phyloP scores from a whole-genome alignment of 2,797 vertebrate genomes.

The Pelodytes ibericus region DNA sequence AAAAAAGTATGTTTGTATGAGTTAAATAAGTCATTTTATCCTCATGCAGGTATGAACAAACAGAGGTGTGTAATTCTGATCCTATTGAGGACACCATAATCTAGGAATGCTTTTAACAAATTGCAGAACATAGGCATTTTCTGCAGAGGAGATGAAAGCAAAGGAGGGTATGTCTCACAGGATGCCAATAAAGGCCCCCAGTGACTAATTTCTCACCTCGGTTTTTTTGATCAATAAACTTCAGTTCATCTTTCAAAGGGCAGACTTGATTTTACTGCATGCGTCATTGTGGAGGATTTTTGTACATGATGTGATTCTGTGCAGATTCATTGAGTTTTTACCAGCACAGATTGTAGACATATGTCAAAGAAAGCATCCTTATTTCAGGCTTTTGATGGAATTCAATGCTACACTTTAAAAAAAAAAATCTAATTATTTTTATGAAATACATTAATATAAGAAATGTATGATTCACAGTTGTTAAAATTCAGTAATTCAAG shows the following conservation, averaged over 20 bases:
- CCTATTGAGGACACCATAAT: conserved; percentile 22
- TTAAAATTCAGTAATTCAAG: background rate
- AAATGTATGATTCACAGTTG: background rate
- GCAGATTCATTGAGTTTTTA: conserved; percentile 21
- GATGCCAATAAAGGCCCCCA: conserved; percentile 13
- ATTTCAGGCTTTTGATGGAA: background rate
- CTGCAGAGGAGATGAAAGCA: conserved; percentile 37
- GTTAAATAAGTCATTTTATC: background rate
- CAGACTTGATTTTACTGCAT: conserved; percentile 20
- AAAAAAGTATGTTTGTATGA: no score
- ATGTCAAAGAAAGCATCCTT: background rate
- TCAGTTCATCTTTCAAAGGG: conserved; percentile 37
- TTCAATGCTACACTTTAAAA: background rate
- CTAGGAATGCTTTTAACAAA: conserved; percentile 51
- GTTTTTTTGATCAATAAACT: conserved; percentile 46
- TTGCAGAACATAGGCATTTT: conserved; percentile 35
- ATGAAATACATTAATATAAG: background rate
- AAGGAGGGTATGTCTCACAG: conserved; percentile 24
- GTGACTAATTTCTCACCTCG: conserved; percentile 38
- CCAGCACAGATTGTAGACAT: conserved; percentile 23
- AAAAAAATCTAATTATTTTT: background rate
- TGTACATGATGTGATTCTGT: conserved; percentile 22
- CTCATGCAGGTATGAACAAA: conserved; percentile 11
- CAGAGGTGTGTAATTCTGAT: background rate
- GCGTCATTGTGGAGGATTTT: conserved; percentile 32